Percentiles rank a stretch among this genome's conserved stretches.
Evolutionary conservation across 2,888 invertebrate genomes (phyloP).

Genomic region (Synanthedon myopaeformis): DNA sequence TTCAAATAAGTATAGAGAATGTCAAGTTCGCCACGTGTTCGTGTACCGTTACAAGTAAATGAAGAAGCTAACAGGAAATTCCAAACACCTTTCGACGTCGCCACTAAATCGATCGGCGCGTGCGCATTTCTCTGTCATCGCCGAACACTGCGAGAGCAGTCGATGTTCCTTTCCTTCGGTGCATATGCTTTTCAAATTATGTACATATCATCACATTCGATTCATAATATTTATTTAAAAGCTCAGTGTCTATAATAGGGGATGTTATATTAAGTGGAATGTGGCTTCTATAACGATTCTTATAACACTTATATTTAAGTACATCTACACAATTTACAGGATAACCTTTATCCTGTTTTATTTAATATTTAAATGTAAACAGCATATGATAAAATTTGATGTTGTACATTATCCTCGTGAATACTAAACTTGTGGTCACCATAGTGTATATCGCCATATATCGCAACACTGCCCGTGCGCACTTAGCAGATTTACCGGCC

Average conservation of each 20-base stretch:
- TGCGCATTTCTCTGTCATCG: constrained; percentile 44
- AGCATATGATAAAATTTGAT: no score
- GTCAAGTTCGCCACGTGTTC: no score
- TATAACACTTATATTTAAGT: no score
- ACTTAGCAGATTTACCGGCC: constrained; percentile 18
- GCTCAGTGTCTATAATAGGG: neutral
- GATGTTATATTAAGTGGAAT: neutral
- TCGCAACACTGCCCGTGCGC: constrained; percentile 10
- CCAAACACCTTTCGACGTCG: constrained; percentile 1
- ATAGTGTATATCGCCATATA: neutral
- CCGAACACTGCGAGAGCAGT: constrained; percentile 16
- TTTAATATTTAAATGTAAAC: no score
- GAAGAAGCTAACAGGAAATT: neutral
- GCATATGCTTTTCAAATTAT: neutral
- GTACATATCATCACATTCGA: neutral
- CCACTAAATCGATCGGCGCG: constrained; percentile 45
- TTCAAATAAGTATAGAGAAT: no score
- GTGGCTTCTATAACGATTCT: no score
- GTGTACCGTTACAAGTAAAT: no score
- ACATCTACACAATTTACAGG: no score
- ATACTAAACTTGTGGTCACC: no score
- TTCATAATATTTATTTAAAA: neutral
- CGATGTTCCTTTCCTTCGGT: constrained; percentile 1
- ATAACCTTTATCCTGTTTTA: no score
- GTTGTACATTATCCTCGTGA: no score